phyloP scores from a whole-genome alignment of 1,140 invertebrate genomes.

The Drosophila nikananu region DNA sequence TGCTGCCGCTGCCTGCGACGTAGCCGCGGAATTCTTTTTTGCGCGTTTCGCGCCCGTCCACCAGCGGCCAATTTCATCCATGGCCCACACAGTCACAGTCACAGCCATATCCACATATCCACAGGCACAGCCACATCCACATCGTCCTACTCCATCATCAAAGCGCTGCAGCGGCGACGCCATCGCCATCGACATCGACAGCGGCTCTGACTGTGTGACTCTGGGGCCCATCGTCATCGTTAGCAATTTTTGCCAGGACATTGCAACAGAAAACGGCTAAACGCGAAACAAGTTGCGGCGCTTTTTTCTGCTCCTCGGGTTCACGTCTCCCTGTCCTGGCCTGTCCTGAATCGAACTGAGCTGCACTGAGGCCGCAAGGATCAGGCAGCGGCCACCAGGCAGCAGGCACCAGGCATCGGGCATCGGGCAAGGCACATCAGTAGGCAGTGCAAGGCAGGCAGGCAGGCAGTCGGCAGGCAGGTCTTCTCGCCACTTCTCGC shows the following conservation, averaged over 20 bases:
- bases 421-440: conserved; percentile 61
- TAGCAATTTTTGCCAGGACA: conserved; percentile 80
- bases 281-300: conserved; percentile 85
- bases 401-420: conserved; percentile 32
- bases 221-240: conserved; percentile 76
- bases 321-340: conserved; percentile 56
- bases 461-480: conserved; percentile 71
- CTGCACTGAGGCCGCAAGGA: conserved; percentile 22
- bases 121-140: conserved; percentile 47
- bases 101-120: conserved; percentile 43
- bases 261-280: conserved; percentile 85
- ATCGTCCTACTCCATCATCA: conserved; percentile 58
- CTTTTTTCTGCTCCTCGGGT: conserved; percentile 81
- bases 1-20: conserved; percentile 46
- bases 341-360: conserved; percentile 37
- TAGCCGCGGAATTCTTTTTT: conserved; percentile 52
- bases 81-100: conserved; percentile 22
- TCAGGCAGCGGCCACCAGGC: conserved; percentile 36
- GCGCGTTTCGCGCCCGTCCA: conserved; percentile 47
- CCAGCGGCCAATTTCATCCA: conserved; percentile 49
- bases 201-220: conserved; percentile 59
- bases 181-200: conserved; percentile 50
- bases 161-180: conserved; percentile 69
- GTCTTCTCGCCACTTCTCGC: conserved; percentile 59
- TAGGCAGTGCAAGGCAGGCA: conserved; percentile 70